phyloP scores from a whole-genome alignment of 2,797 vertebrate genomes.

The Channallabes apus region DNA sequence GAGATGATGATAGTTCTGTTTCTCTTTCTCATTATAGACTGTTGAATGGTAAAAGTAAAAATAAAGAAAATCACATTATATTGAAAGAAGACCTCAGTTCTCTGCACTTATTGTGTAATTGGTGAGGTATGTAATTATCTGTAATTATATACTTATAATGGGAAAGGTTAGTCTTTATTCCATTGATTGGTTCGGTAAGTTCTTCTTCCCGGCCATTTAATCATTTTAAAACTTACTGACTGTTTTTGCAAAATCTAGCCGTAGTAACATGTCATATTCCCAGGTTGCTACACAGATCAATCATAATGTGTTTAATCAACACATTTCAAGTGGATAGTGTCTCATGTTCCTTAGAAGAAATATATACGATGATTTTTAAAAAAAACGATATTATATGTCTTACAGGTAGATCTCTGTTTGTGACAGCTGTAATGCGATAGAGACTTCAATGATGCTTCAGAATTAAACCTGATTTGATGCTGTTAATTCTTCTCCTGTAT shows the following conservation, averaged over 20 bases:
- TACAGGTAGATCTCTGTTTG: neutral
- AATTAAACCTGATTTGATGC: neutral
- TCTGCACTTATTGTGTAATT: neutral
- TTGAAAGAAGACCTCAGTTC: neutral
- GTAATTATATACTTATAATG: neutral
- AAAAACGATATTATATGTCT: neutral
- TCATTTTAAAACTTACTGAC: neutral
- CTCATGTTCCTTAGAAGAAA: neutral
- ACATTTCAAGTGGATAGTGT: neutral
- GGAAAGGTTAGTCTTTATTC: neutral
- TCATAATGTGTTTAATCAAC: conserved; percentile 1
- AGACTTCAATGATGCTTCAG: neutral
- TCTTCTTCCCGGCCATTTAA: neutral
- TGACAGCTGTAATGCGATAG: conserved; percentile 1
- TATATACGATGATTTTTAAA: neutral
- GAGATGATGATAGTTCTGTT: neutral
- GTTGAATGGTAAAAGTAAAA: neutral
- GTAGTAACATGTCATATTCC: neutral
- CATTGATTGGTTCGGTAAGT: conserved; percentile 11
- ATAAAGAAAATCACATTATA: neutral
- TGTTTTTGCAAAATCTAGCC: neutral
- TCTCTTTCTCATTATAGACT: neutral
- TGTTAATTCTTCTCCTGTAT: neutral
- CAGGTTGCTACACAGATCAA: neutral
- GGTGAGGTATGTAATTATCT: neutral